Percentiles rank a stretch among this genome's conserved stretches.
These are phyloP conservation scores for Icerya purchasi DNA, from an alignment of 2,888 invertebrate species.

Conservation along the genomic window DNA sequence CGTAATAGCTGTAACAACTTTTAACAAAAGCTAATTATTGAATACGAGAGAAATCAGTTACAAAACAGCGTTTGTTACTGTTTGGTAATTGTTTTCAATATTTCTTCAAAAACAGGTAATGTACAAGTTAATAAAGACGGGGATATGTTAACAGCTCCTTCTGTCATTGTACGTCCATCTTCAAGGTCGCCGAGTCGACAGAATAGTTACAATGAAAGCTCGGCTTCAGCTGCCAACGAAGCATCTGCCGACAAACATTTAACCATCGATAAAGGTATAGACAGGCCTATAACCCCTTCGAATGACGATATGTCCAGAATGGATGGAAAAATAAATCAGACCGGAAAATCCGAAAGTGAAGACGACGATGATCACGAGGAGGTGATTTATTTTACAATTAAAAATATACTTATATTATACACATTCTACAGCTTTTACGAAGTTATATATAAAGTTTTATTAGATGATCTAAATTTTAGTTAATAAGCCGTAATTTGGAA, in stretches of 20 bases:
- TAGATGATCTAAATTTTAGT: too few relatives aligned
- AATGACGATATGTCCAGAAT: slow-evolving; percentile 1
- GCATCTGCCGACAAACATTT: neutral
- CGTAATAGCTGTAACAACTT: too few relatives aligned
- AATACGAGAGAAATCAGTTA: too few relatives aligned
- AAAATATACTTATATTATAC: too few relatives aligned
- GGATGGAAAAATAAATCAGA: slow-evolving; percentile 3
- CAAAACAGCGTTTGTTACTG: too few relatives aligned
- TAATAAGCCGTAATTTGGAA: too few relatives aligned
- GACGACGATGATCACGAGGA: slow-evolving; percentile 15
- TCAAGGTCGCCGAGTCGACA: slow-evolving; percentile 6
- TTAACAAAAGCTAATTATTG: too few relatives aligned
- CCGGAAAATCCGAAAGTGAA: slow-evolving; percentile 14
- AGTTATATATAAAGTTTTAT: too few relatives aligned
- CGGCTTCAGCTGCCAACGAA: neutral
- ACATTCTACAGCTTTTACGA: too few relatives aligned
- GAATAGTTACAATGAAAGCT: neutral
- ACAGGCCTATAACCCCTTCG: neutral
- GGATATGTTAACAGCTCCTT: slow-evolving; percentile 10
- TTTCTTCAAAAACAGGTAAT: too few relatives aligned
- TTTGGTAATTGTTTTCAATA: too few relatives aligned
- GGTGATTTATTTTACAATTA: neutral
- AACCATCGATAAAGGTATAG: neutral
- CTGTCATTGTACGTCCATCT: slow-evolving; percentile 4
- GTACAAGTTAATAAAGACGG: too few relatives aligned